Base-by-base conservation (phyloP, 2,888 invertebrate genomes). In the Harmothoe impar region DNA sequence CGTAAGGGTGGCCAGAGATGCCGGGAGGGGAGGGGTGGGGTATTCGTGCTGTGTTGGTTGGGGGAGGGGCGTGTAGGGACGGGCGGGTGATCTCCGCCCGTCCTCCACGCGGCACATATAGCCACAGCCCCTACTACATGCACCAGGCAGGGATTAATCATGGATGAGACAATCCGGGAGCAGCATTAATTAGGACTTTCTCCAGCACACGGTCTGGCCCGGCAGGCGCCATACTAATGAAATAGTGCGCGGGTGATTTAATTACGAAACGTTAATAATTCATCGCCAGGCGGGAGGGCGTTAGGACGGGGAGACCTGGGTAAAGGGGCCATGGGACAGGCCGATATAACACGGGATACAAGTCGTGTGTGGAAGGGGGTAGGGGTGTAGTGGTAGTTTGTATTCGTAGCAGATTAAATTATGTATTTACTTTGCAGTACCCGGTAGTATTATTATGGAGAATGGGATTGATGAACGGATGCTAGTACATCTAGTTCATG, bases 131-230 rank as follows among this genome's bases (percentile, higher is more conserved):
- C 84, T 43, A 43, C 23, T 20, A n/a, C n/a, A n/a, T n/a, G n/a
- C 43, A 31, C 7, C 84, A 31, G 20, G 52, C 54, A 25, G 3
- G 29, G 31, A 56, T 86, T 86, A 86, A 86, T 86, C 86, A 54
- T 86, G 17, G 52, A 86, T 86, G 86, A 86, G 56, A 86, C 86
- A 86, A 86, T 86, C 86, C 86, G 17, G 86, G 86, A 86, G 86
- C 86, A 29, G 86, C 86, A 86, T 86, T 86, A 86, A 86, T 86
- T 86, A 86, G 54, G 86, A 52, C 20, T 52, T 52, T 15, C 31
- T 43, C 43, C 10, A 51, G 56, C 31, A 29, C 17, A 17, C 54
- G 43, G 86, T 52, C 86, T 86, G 86, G 86, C 54, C n/a, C 25
- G 86, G 54, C 29, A 86, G 56, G 31, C 25, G 86, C 86, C 86